A percentile compares a stretch with the other conserved stretches of the same genome.
phyloP scores from a whole-genome alignment of 2,113 vertebrate genomes.

The Protobothrops mucrosquamatus region DNA sequence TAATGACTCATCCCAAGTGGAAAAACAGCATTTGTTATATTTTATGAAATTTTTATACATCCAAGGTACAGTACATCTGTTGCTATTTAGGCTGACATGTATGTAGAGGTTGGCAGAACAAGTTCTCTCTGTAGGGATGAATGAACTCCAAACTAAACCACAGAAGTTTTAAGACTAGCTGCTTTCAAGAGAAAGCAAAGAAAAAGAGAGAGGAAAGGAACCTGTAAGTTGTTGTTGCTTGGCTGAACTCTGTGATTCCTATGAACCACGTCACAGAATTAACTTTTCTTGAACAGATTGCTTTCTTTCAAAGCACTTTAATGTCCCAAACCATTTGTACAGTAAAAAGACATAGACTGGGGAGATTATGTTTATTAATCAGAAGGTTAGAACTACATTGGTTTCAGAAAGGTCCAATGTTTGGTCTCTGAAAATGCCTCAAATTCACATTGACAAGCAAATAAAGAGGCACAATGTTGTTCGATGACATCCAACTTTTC shows the following conservation, averaged over 20 bases:
- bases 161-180: slow-evolving; percentile 70
- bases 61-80: slow-evolving; percentile 77
- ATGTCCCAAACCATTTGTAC: slow-evolving; percentile 2
- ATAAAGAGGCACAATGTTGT: neutral
- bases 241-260: slow-evolving; percentile 53
- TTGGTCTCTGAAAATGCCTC: slow-evolving; percentile 13
- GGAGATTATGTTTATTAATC: neutral
- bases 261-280: slow-evolving; percentile 29
- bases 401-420: neutral
- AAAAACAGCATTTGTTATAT: slow-evolving; percentile 75
- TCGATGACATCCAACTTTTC: neutral
- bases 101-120: slow-evolving; percentile 79
- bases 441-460: slow-evolving; percentile 31
- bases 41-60: slow-evolving; percentile 77
- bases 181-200: slow-evolving; percentile 46
- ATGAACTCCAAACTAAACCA: slow-evolving; percentile 80
- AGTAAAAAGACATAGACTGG: neutral
- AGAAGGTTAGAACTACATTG: neutral
- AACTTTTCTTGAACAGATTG: slow-evolving; percentile 37
- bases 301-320: neutral
- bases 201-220: neutral
- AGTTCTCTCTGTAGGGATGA: slow-evolving; percentile 76
- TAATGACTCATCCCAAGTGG: slow-evolving; percentile 80
- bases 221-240: slow-evolving; percentile 56
- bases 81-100: slow-evolving; percentile 82